A percentile compares a stretch with the other conserved stretches of the same genome.
Evolutionary conservation across 2,797 vertebrate genomes (phyloP).

Genomic region (Sitta carolinensis): DNA sequence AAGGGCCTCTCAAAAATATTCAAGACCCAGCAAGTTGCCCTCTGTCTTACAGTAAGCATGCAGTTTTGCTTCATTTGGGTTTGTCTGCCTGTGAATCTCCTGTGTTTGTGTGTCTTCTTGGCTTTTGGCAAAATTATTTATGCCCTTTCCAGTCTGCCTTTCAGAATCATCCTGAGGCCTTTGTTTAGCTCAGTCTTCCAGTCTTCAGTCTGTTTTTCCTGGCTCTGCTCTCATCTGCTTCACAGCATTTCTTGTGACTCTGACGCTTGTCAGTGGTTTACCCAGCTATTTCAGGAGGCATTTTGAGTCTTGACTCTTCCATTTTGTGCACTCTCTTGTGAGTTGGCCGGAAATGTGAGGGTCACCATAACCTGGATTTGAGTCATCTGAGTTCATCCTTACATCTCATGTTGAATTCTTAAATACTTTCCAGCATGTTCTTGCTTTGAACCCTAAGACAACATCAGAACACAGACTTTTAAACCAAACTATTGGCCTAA

Average conservation of each 20-base stretch:
- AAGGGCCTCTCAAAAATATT: background rate
- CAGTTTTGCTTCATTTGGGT: background rate
- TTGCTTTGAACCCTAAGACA: background rate
- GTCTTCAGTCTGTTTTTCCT: background rate
- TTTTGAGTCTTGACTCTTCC: background rate
- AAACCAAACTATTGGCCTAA: background rate
- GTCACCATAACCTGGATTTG: background rate
- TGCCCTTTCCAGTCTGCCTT: background rate
- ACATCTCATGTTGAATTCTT: background rate
- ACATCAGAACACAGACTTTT: background rate
- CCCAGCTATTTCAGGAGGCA: background rate
- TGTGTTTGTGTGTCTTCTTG: background rate
- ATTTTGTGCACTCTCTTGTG: background rate
- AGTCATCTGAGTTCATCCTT: background rate
- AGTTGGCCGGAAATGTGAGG: background rate
- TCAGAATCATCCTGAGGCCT: background rate
- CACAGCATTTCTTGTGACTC: background rate
- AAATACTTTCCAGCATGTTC: background rate
- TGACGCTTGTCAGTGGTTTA: background rate
- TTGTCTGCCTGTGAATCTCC: background rate
- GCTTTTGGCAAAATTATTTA: background rate
- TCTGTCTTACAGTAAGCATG: background rate
- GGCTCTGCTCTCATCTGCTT: background rate
- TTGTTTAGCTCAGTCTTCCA: background rate
- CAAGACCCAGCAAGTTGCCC: background rate